A percentile compares a stretch with the other conserved stretches of the same genome.
phyloP scores from a whole-genome alignment of 2,888 invertebrate species.

The Metalampra italica region DNA sequence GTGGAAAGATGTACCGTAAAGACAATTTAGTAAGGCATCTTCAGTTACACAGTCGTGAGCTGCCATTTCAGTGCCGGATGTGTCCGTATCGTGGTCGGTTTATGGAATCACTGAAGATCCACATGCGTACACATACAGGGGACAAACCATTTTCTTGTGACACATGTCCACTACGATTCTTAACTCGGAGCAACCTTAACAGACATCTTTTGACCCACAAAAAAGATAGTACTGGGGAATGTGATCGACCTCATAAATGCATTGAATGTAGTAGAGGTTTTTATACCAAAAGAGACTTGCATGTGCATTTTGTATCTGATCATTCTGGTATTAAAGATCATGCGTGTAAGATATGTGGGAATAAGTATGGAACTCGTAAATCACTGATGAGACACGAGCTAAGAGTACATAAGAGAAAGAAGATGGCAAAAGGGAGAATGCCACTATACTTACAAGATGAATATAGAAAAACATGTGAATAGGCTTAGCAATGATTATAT shows the following conservation, averaged over 20 bases:
- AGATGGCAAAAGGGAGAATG: conserved; percentile 50
- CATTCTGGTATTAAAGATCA: conserved; percentile 51
- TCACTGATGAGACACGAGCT: conserved; percentile 54
- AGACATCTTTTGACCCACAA: conserved; percentile 50
- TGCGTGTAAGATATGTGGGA: conserved; percentile 43
- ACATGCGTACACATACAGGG: conserved; percentile 28
- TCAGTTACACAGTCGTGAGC: conserved; percentile 21
- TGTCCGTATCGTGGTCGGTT: conserved; percentile 21
- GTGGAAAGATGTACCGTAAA: conserved; percentile 53
- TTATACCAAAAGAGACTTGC: conserved; percentile 43
- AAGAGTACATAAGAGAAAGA: conserved; percentile 51
- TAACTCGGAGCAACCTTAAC: conserved; percentile 53
- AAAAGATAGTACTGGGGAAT: conserved; percentile 23
- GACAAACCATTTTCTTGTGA: conserved; percentile 52
- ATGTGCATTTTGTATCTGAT: conserved; percentile 45
- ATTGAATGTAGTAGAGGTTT: conserved; percentile 46
- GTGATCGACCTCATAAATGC: conserved; percentile 40
- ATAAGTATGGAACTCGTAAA: conserved; percentile 50
- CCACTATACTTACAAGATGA: conserved; percentile 54
- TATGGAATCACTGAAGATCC: conserved; percentile 15
- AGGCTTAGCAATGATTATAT: not conserved
- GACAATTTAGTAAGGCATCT: conserved; percentile 48
- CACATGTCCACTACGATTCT: conserved; percentile 41
- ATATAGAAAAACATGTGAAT: conserved; percentile 22
- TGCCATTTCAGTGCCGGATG: conserved; percentile 17